Base-by-base conservation (phyloP, 1,140 invertebrate genomes). In the Euschistus heros region DNA sequence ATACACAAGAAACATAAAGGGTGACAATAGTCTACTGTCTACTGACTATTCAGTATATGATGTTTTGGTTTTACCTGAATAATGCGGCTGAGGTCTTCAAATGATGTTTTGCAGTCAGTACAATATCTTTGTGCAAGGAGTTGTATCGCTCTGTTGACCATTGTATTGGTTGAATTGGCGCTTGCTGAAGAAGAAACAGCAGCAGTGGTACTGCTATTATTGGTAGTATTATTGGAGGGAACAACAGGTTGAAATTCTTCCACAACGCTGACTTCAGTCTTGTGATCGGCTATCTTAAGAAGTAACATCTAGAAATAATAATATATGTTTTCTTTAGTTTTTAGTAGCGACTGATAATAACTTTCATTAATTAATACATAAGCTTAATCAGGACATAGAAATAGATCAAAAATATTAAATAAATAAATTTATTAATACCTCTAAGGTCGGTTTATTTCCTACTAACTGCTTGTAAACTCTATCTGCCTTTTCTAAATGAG, bases 61-160 rank as follows among this genome's bases (percentile, higher is more conserved):
- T 10, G 42, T 50, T 8, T 50, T 47, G 8, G 5, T 59, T 33
- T 67, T 59, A 73, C 72, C 70, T 74, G 89, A 64, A 97, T 95
- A 61, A 96, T 92, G 77, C 97, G 94, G 73, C 92, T 95, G 0
- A 98, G 79, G 73, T 98, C 94, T 74, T 98, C 94, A 76, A 97
- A 98, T 2, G 91, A 89, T 15, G 86, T 87, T 73, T 93, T 94
- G 74, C 93, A 97, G 70, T 98, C 95, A 17, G 86, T 87, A 74
- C 93, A 94, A 76, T 98, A 98, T 72, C 92, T 91, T 73, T 95
- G 92, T 1, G 94, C 94, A 6, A 91, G 77, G 68, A 86, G 78
- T 72, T 92, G 89, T 69, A 92, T 91, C n/a, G 88, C 87, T 73
- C 86, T 81, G 73, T 90, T 91, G 3, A 91, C 87, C 61, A 65